Percentiles rank a stretch among this genome's conserved stretches.
Evolutionary conservation across 1,140 invertebrate genomes (phyloP).

Genomic region (Neelides sp.): DNA sequence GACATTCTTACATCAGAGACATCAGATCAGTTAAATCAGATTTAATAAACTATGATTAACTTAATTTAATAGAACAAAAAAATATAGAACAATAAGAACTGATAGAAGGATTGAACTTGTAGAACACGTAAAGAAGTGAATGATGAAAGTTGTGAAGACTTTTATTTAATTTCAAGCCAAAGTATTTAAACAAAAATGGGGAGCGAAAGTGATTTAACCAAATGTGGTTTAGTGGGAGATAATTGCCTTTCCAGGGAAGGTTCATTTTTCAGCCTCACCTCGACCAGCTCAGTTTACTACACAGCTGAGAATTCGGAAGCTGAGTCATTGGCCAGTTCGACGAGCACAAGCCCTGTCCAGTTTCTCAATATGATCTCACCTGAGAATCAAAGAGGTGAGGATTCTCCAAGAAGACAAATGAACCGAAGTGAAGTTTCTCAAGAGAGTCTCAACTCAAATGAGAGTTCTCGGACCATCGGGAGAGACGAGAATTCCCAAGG

Average conservation of each 20-base stretch:
- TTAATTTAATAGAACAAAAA: too few species aligned
- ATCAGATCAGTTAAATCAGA: too few species aligned
- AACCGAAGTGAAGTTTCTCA: neutral
- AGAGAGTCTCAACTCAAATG: neutral
- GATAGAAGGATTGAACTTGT: too few species aligned
- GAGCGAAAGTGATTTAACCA: neutral
- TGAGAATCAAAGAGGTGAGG: neutral
- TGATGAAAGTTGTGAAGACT: too few species aligned
- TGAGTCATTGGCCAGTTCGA: too few species aligned
- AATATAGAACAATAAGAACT: too few species aligned
- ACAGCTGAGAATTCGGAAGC: conserved; percentile 15
- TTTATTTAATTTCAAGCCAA: neutral
- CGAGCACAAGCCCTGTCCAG: neutral
- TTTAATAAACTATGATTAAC: too few species aligned
- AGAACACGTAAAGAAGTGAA: too few species aligned
- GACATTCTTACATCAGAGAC: too few species aligned
- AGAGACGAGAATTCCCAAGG: neutral
- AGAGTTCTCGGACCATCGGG: neutral
- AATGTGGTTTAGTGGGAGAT: neutral
- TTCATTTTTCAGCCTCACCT: conserved; percentile 20
- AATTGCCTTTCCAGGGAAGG: conserved; percentile 6
- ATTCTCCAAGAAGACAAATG: neutral
- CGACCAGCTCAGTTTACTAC: conserved; percentile 23
- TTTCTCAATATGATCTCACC: neutral
- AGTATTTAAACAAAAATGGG: neutral